These are phyloP conservation scores for Struthidea cinerea DNA, from an alignment of 2,113 vertebrate species.

Conservation along the genomic window DNA sequence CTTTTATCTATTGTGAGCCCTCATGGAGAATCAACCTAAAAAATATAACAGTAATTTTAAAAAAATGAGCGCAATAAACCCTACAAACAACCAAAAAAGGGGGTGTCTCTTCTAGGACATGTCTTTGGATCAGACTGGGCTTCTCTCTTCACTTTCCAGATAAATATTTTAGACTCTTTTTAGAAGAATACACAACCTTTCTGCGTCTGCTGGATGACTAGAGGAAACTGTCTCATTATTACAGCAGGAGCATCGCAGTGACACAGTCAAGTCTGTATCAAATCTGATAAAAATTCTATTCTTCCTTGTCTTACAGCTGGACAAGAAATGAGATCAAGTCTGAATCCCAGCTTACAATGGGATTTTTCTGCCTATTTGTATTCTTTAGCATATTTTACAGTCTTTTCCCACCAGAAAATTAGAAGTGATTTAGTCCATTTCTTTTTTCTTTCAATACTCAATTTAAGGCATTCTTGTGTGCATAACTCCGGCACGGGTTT, in stretches of 20 bases:
- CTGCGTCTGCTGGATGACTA: constrained; percentile 42
- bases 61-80: not conserved
- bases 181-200: constrained; percentile 4
- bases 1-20: not conserved
- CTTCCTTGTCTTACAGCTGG: constrained; percentile 53
- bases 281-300: constrained; percentile 42
- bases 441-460: constrained; percentile 10
- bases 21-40: not conserved
- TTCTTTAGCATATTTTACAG: constrained; percentile 12
- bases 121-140: not conserved
- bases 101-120: not conserved
- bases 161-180: constrained; percentile 37
- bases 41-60: not conserved
- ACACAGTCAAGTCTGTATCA: constrained; percentile 1
- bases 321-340: constrained; percentile 36
- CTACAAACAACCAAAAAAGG: not conserved
- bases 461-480: not conserved
- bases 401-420: not conserved
- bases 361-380: not conserved
- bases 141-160: constrained; percentile 2
- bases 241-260: constrained; percentile 9
- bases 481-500: not conserved
- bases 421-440: constrained; percentile 2
- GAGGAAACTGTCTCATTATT: constrained; percentile 58
- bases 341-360: not conserved